These are phyloP conservation scores for Budorcas taxicolor DNA, from an alignment of 2,113 vertebrate genomes.

Conservation along the genomic window DNA sequence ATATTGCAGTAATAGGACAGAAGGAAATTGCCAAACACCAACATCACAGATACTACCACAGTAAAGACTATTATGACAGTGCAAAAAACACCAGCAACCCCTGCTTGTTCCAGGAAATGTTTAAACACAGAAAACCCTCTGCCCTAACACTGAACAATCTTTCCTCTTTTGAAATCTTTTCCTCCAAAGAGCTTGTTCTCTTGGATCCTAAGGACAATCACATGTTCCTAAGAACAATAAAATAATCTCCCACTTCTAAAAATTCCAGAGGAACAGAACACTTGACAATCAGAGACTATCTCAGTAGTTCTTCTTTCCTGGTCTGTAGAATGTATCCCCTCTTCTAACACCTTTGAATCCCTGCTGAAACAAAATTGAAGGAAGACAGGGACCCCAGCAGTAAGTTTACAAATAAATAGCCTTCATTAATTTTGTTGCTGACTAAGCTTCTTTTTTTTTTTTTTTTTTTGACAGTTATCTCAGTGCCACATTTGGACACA, in stretches of 20 bases:
- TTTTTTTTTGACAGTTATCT: background rate
- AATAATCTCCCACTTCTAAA: background rate
- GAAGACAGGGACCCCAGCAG: background rate
- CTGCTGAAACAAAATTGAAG: background rate
- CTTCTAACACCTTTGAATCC: background rate
- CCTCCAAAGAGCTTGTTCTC: background rate
- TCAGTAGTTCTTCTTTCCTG: background rate
- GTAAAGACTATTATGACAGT: background rate
- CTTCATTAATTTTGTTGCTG: background rate
- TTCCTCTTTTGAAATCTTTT: background rate
- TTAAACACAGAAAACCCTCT: background rate
- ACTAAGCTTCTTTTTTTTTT: background rate
- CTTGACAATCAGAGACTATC: background rate
- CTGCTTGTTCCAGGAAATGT: background rate
- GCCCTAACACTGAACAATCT: background rate
- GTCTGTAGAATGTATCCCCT: background rate
- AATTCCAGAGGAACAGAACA: background rate
- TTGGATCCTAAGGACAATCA: background rate
- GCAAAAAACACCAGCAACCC: background rate
- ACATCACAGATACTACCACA: accelerated
- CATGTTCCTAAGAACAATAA: background rate
- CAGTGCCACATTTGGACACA: background rate
- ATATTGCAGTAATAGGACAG: background rate
- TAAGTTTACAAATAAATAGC: background rate
- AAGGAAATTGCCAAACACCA: background rate